Evolutionary conservation across 64 coral and sea anemone genomes (phyloP).

Genomic region (Stichodactyla helianthus): DNA sequence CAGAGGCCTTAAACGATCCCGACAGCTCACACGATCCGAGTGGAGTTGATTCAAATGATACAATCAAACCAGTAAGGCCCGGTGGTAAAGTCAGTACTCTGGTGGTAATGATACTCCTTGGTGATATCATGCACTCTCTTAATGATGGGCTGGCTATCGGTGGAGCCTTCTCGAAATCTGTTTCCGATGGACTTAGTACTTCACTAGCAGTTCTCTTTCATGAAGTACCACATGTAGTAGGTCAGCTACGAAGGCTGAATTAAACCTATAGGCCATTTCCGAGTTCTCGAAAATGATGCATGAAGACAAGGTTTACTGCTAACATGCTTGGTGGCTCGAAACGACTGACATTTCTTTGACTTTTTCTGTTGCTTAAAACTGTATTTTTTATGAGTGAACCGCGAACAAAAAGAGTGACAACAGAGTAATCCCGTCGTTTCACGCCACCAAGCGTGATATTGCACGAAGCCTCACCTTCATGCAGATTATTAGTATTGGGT

Average conservation of each 20-base stretch:
- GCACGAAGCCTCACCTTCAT: no score
- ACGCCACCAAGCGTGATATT: no score
- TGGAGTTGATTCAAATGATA: not conserved
- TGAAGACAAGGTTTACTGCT: no score
- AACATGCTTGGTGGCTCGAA: no score
- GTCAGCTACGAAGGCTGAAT: slow-evolving; percentile 19
- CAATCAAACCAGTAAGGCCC: not conserved
- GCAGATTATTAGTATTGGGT: no score
- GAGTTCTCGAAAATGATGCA: no score
- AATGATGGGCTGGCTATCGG: slow-evolving; percentile 83
- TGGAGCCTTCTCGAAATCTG: slow-evolving; percentile 74
- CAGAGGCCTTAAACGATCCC: not conserved
- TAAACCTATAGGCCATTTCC: no score
- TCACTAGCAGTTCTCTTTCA: slow-evolving; percentile 84
- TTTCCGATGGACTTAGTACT: slow-evolving; percentile 72
- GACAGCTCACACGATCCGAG: not conserved
- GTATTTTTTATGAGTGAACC: no score
- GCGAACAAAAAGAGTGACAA: no score
- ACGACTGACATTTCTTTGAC: no score
- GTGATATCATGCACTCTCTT: slow-evolving; percentile 63
- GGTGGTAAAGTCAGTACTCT: slow-evolving; percentile 25
- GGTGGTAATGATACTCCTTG: slow-evolving; percentile 55
- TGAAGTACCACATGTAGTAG: slow-evolving; percentile 76
- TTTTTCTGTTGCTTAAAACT: no score
- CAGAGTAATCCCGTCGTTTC: no score